Percentiles rank a stretch among this genome's conserved stretches.
Conservation (phyloP, 2,888 invertebrate genomes). For the Drosophila subquinaria region DNA sequence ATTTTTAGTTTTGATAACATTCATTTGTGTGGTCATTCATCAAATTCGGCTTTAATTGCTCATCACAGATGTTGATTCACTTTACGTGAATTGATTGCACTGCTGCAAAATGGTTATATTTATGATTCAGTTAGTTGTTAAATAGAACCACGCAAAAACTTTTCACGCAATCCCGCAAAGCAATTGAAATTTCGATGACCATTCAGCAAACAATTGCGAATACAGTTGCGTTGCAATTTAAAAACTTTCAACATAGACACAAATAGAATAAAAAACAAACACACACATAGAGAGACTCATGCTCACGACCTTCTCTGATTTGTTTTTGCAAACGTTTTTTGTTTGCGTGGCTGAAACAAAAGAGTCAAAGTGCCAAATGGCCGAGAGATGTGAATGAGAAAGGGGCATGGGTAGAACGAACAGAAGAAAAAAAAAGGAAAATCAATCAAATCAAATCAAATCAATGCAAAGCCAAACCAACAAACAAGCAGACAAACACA, state of each 20-base stretch:
- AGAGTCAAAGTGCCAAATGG: slow-evolving; percentile 61
- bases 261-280: slow-evolving; percentile 19
- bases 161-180: slow-evolving; percentile 56
- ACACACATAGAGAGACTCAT: slow-evolving; percentile 1
- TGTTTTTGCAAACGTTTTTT: slow-evolving; percentile 43
- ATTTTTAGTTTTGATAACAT: slow-evolving; percentile 1
- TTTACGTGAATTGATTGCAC: slow-evolving; percentile 14
- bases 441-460: slow-evolving; percentile 72
- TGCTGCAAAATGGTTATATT: slow-evolving; percentile 36
- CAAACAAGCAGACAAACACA: slow-evolving; percentile 27
- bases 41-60: slow-evolving; percentile 30
- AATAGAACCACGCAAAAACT: slow-evolving; percentile 40
- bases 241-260: slow-evolving; percentile 36
- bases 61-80: slow-evolving; percentile 15
- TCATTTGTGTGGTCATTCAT: slow-evolving; percentile 9
- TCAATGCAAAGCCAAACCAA: slow-evolving; percentile 58
- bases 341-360: slow-evolving; percentile 43
- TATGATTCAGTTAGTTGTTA: slow-evolving; percentile 42
- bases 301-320: slow-evolving; percentile 42
- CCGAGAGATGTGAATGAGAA: slow-evolving; percentile 2
- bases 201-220: slow-evolving; percentile 50
- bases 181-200: slow-evolving; percentile 68
- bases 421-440: slow-evolving; percentile 29
- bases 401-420: background rate
- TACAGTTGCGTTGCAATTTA: slow-evolving; percentile 50